Evolutionary conservation across 2,113 vertebrate genomes (phyloP).

Genomic region (Rhinopomastus cyanomelas): DNA sequence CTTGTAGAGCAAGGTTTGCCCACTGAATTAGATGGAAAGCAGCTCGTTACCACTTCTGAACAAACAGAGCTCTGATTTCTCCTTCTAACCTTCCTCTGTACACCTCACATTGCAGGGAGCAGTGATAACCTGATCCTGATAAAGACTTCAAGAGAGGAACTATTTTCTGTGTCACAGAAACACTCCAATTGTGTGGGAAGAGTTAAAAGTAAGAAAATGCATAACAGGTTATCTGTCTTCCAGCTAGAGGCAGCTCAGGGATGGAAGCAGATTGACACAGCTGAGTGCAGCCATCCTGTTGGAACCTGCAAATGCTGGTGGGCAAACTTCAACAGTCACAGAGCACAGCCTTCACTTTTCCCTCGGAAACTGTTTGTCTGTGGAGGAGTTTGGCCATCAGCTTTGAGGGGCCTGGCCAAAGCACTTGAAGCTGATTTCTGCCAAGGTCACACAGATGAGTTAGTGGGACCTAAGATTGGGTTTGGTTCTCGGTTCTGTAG

Average conservation of each 20-base stretch:
- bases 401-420: neutral
- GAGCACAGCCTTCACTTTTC: accelerated
- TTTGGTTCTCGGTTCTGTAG: neutral
- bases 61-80: neutral
- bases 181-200: neutral
- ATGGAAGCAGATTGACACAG: conserved; percentile 29
- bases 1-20: neutral
- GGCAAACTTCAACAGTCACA: neutral
- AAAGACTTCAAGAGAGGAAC: conserved; percentile 41
- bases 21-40: neutral
- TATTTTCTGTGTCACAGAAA: conserved; percentile 16
- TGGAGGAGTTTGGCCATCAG: neutral
- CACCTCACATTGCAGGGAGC: conserved; percentile 13
- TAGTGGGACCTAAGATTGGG: neutral
- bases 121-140: conserved; percentile 17
- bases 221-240: conserved; percentile 46
- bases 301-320: neutral
- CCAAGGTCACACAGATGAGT: accelerated
- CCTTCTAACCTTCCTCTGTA: neutral
- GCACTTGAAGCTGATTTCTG: neutral
- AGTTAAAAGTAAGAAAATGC: conserved; percentile 45
- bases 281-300: neutral
- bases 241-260: conserved; percentile 8
- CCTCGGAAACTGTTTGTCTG: neutral
- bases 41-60: neutral